phyloP scores from a whole-genome alignment of 2,888 invertebrate genomes.

The Pristionchus maxplancki region DNA sequence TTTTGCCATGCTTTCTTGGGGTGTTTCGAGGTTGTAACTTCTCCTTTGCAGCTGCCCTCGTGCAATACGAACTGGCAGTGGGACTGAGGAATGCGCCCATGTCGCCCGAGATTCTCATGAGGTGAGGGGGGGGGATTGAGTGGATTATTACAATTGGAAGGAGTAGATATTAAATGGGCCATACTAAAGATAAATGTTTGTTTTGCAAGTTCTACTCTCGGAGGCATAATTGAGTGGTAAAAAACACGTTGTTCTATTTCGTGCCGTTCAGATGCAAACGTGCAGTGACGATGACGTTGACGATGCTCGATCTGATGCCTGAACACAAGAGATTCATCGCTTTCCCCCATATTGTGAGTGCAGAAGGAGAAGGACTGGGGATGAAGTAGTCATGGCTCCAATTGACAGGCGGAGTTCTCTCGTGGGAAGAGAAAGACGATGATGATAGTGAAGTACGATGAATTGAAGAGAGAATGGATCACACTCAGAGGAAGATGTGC shows the following conservation, averaged over 20 bases:
- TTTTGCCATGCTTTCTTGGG: too few species aligned
- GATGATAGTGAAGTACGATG: slow-evolving; percentile 39
- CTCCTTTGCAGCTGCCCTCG: neutral
- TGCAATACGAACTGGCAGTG: slow-evolving; percentile 43
- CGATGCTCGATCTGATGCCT: slow-evolving; percentile 46
- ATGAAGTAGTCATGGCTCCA: neutral
- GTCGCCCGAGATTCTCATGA: slow-evolving; percentile 35
- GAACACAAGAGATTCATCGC: slow-evolving; percentile 51
- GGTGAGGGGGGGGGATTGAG: neutral
- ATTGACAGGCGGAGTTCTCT: slow-evolving; percentile 30
- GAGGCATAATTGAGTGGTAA: too few species aligned
- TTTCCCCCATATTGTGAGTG: slow-evolving; percentile 35
- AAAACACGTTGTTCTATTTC: too few species aligned
- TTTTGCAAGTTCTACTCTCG: too few species aligned
- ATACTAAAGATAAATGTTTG: too few species aligned
- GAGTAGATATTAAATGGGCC: too few species aligned
- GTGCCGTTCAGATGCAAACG: slow-evolving; percentile 17
- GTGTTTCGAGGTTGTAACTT: too few species aligned
- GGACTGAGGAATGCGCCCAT: neutral
- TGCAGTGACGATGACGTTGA: slow-evolving; percentile 35
- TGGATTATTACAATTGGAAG: too few species aligned
- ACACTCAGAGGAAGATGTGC: slow-evolving; percentile 43
- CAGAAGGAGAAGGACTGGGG: neutral
- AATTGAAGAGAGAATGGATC: slow-evolving; percentile 43
- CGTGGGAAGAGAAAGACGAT: slow-evolving; percentile 1